Evolutionary conservation across 2,113 vertebrate genomes (phyloP), one percentile per base, ranked within the genome.

Genomic region (Tenrec ecaudatus): DNA sequence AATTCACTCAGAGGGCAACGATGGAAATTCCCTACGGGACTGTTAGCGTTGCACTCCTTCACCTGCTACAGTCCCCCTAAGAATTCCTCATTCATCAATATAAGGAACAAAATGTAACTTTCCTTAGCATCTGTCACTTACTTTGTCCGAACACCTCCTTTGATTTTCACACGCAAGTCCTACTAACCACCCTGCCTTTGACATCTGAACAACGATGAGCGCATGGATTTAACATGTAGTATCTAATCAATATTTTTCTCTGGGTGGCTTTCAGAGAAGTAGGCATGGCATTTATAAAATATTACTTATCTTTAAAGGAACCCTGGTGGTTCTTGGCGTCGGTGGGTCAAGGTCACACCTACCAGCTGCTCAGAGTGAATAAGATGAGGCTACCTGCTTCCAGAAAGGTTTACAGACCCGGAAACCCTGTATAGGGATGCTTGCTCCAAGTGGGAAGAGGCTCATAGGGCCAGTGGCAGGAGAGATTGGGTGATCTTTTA

Each of bases 131-230:
- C 43, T 19, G 43, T 80, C 60, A 78, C 62, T 43, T 64, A 62
- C 73, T 93, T n/a, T 25, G 27, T 71, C 64, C 85, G 47, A 85
- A 33, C n/a, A 3, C 19, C 23, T 62, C 19, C n/a, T 53, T 89
- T 53, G 47, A 79, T 84, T 85, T 93, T 89, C 60, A 53, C 19
- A 43, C 9, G 47, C 22, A 76, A 89, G 62, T 60, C n/a, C 47
- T 84, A 23, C 73, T 31, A 69, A 69, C 62, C 78, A 25, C 60
- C 29, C 31, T 69, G 33, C 36, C 22, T 89, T 89, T 38, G 62
- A 83, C 83, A 89, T 29, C 47, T 84, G 80, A 71, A 64, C 69
- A 76, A 77, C 82, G 17, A 89, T 69, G 60, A 83, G 84, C 12
- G 43, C 14, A 36, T 31, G 79, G 17, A 79, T 69, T 84, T 93